Percentiles rank a stretch among this genome's conserved stretches.
phyloP scores from a whole-genome alignment of 2,797 vertebrate genomes.

The Crax fasciolata region DNA sequence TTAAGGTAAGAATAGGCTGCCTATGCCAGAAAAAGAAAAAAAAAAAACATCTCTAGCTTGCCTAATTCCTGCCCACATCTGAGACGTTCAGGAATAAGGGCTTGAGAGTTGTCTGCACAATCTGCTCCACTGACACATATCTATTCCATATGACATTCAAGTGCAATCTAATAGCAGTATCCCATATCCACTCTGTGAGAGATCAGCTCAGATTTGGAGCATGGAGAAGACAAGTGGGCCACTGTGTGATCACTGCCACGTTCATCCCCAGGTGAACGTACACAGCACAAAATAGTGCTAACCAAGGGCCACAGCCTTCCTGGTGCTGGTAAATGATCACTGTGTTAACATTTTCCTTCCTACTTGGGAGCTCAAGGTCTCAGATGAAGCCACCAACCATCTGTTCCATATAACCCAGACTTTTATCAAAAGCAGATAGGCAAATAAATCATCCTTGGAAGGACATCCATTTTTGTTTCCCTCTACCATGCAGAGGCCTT shows the following conservation, averaged over 20 bases:
- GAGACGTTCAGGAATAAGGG: background rate
- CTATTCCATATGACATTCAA: background rate
- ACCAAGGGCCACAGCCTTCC: background rate
- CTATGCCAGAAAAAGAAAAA: background rate
- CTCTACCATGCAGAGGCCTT: background rate
- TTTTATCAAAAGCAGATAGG: slow-evolving; percentile 47
- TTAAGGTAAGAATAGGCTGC: background rate
- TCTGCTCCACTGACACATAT: background rate
- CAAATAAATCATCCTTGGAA: slow-evolving; percentile 50
- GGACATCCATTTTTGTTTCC: slow-evolving; percentile 9
- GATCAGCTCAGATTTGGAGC: background rate
- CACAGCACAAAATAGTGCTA: background rate
- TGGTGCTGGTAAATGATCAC: background rate
- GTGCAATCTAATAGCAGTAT: background rate
- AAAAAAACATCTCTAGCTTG: background rate
- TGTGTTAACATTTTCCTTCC: background rate
- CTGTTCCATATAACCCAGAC: slow-evolving; percentile 7
- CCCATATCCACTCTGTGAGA: background rate
- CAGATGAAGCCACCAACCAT: slow-evolving; percentile 18
- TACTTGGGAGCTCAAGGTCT: slow-evolving; percentile 12
- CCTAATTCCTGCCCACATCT: background rate
- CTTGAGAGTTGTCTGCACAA: background rate
- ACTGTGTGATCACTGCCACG: background rate
- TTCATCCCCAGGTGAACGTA: background rate
- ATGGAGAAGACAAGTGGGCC: background rate